Evolutionary conservation across 37 sponge, comb jelly and placozoan genomes (phyloP), one percentile per base, ranked within the genome.

Genomic region (Theonella swinhoei): DNA sequence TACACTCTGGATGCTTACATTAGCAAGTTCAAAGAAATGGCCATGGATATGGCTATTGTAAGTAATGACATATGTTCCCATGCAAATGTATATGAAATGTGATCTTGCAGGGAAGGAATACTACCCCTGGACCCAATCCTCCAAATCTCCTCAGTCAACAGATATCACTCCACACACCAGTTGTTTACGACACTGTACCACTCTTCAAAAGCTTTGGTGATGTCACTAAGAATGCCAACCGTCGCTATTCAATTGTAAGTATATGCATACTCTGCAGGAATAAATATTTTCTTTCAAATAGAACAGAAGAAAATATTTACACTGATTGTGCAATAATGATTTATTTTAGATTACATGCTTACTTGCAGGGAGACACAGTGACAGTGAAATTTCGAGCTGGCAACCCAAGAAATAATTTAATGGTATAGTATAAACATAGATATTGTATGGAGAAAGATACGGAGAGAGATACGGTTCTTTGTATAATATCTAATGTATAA

Each of bases 1-100:
- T 76, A 97, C 83, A 97, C 97, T 23, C 78, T 97, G 19, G 36
- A 31, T 22, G 97, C 97, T n/a, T 95, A 95, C 89, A 79, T 90
- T 4, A 88, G 90, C 42, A 74, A 90, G 72, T 97, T 80, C 68
- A 71, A 28, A 41, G 79, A 75, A 28, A 74, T 97, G 14, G 95
- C 97, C 11, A 68, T 87, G 36, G 83, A 82, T 35, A 70, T 83
- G 64, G 93, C 90, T 32, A 85, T 26, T 73, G 62, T 40, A 59
- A 30, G 64, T n/a, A n/a, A n/a, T n/a, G 8, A 5, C 64, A 58
- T 63, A 63, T 28, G 24, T n/a, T 63, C 19, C 25, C 31, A 20
- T 7, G 35, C 7, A 7, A 32, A 30, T 29, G 4, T 8, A 29
- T 8, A 9, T 25, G 9, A 9, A 3, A 29, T 64, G n/a, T 4